Percentiles rank a stretch among this genome's conserved stretches.
Conservation (phyloP, 2,888 invertebrate genomes). For the Eilema griseolum region DNA sequence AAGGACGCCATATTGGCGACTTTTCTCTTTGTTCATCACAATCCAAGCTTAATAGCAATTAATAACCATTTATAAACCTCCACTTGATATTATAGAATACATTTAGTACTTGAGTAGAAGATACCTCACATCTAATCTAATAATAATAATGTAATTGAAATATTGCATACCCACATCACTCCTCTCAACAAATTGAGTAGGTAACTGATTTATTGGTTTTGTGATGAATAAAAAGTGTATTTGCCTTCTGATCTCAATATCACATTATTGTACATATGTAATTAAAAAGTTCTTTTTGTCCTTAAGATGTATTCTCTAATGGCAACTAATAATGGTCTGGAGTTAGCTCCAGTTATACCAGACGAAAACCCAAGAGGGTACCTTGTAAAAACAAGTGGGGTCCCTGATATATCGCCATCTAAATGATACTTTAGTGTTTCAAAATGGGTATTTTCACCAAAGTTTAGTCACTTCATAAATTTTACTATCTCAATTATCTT, state of each 20-base stretch:
- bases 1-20: slow-evolving; percentile 85
- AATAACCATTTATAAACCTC: neutral
- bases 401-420: slow-evolving; percentile 16
- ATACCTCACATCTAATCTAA: neutral
- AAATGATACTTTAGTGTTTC: slow-evolving; percentile 20
- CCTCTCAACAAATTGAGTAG: neutral
- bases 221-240: slow-evolving; percentile 73
- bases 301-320: slow-evolving; percentile 60
- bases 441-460: slow-evolving; percentile 34
- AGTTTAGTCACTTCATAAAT: slow-evolving; percentile 25
- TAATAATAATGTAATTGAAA: neutral
- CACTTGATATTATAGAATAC: neutral
- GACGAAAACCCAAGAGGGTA: slow-evolving; percentile 21
- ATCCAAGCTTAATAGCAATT: slow-evolving; percentile 21
- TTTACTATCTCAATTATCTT: slow-evolving; percentile 20
- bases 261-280: slow-evolving; percentile 84
- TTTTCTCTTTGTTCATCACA: slow-evolving; percentile 75
- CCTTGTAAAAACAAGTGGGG: slow-evolving; percentile 6
- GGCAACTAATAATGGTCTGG: slow-evolving; percentile 43
- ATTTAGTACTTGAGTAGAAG: neutral
- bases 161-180: neutral
- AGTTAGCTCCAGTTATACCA: slow-evolving; percentile 19
- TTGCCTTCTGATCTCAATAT: slow-evolving; percentile 77
- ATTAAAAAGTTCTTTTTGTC: slow-evolving; percentile 70
- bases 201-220: slow-evolving; percentile 40